Base-by-base conservation (phyloP, 1,140 invertebrate species). In the Sarcophaga bullata region DNA sequence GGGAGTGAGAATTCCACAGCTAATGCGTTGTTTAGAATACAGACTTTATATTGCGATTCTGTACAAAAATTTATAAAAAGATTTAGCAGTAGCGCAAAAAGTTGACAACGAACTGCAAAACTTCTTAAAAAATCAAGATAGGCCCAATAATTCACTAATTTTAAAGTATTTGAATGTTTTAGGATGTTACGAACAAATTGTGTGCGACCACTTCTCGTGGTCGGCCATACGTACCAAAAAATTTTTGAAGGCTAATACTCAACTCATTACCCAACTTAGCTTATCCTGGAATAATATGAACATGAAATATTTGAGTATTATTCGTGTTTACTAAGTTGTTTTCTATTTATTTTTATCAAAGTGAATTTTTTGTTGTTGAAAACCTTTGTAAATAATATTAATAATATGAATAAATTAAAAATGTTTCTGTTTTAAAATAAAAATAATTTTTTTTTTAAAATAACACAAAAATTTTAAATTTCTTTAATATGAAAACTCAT, bases 251-350 rank as follows among this genome's bases (percentile, higher is more conserved):
- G 15, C 52, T 3, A 11, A 54, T 5, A 54, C 15, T 54, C 1
- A 3, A 54, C 52, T 54, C 10, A 15, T 54, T 54, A 54, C 52
- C 2, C 5, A 54, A 54, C 52, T 15, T 54, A 54, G 52, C 52
- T 54, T 5, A 54, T 54, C 52, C 52, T 86, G 85, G 52, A 54
- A 54, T 54, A n/a, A n/a, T n/a, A n/a, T n/a, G n/a, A n/a, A n/a
- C n/a, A n/a, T n/a, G n/a, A n/a, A n/a, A n/a, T n/a, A n/a, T n/a
- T n/a, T n/a, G n/a, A n/a, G n/a, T n/a, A n/a, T n/a, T n/a, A n/a
- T n/a, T n/a, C n/a, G n/a, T n/a, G n/a, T n/a, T n/a, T n/a, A n/a
- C n/a, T n/a, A n/a, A n/a, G n/a, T n/a, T n/a, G n/a, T n/a, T n/a
- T n/a, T n/a, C n/a, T n/a, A n/a, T n/a, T n/a, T n/a, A n/a, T n/a